Conservation (phyloP, 1,140 invertebrate genomes). For the Sarcophaga bullata region DNA sequence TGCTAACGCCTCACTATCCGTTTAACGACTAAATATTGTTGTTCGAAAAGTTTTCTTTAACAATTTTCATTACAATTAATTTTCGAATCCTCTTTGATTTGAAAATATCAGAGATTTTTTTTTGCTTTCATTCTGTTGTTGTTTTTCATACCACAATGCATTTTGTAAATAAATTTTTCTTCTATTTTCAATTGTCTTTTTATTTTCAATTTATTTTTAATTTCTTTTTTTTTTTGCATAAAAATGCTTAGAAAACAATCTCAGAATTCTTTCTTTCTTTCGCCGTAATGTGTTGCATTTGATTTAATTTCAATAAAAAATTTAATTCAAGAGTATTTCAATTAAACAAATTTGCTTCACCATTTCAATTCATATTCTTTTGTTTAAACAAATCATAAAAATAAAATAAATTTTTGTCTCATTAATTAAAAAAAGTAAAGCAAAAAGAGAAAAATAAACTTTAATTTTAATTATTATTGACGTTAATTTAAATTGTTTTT, state of each 20-base stretch:
- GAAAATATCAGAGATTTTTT: conserved; percentile 18
- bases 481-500: conserved; percentile 29
- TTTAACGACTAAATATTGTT: conserved; percentile 48
- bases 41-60: conserved; percentile 28
- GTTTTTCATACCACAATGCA: not conserved
- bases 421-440: not conserved
- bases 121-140: no score
- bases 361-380: not conserved
- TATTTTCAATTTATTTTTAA: conserved; percentile 14
- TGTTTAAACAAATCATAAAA: not conserved
- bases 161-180: conserved; percentile 16
- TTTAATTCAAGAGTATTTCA: conserved; percentile 33
- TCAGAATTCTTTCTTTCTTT: not conserved
- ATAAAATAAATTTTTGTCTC: not conserved
- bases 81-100: conserved; percentile 24
- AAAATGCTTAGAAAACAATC: not conserved
- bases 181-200: conserved; percentile 6
- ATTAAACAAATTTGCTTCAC: not conserved
- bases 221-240: conserved; percentile 28
- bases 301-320: conserved; percentile 1
- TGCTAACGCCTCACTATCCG: conserved; percentile 45
- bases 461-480: conserved; percentile 38
- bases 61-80: conserved; percentile 31
- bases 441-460: conserved; percentile 12
- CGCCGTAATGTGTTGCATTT: not conserved